Percentiles rank a stretch among this genome's conserved stretches.
These are phyloP conservation scores for Heteronetta atricapilla DNA, from an alignment of 2,113 vertebrate genomes.

Conservation along the genomic window DNA sequence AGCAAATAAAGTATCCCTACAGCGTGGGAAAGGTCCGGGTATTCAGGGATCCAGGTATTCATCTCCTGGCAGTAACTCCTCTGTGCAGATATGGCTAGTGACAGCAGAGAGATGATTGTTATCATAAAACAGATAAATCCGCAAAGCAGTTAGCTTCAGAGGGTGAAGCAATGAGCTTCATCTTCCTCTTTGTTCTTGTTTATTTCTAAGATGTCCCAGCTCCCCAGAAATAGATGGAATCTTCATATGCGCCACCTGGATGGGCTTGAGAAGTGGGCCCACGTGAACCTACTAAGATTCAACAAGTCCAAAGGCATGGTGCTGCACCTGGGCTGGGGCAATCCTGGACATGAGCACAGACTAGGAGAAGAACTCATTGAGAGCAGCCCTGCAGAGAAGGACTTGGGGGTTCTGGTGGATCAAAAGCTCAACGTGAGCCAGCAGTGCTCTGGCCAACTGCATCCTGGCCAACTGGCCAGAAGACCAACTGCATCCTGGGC, in stretches of 20 bases:
- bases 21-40: neutral
- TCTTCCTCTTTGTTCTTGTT: neutral
- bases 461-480: too few relatives aligned
- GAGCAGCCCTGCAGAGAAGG: too few relatives aligned
- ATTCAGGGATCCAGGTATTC: neutral
- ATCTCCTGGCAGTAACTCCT: neutral
- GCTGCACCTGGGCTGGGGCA: too few relatives aligned
- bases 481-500: too few relatives aligned
- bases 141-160: neutral
- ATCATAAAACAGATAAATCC: neutral
- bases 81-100: neutral
- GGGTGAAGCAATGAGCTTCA: neutral
- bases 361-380: too few relatives aligned
- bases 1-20: neutral
- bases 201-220: neutral
- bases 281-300: too few relatives aligned
- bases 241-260: neutral
- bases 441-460: too few relatives aligned
- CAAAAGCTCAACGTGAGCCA: too few relatives aligned
- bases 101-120: neutral
- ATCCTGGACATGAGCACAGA: too few relatives aligned
- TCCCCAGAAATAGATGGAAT: neutral
- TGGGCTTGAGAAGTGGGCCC: too few relatives aligned
- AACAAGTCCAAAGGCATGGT: too few relatives aligned
- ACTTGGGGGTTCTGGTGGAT: too few relatives aligned